phyloP scores from a whole-genome alignment of 2,888 invertebrate species.

The Catocala fraxini region DNA sequence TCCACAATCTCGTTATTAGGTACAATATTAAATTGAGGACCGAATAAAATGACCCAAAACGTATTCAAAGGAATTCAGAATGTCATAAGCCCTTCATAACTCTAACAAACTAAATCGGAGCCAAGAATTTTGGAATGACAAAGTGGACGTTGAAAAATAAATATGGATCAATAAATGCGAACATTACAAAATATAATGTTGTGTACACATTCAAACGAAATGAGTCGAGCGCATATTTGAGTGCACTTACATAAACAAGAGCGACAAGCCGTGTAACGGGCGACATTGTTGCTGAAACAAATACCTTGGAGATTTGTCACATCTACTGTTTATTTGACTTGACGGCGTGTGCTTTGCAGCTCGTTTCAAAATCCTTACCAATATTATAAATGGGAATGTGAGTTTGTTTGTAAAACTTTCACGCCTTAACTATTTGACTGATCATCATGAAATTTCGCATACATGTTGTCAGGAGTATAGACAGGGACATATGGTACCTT shows the following conservation, averaged over 20 bases:
- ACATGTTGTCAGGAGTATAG: no score
- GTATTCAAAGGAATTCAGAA: not conserved
- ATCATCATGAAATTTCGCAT: no score
- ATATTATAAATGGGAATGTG: no score
- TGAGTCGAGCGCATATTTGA: constrained; percentile 37
- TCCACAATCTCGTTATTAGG: no score
- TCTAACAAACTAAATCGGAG: not conserved
- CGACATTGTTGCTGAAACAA: constrained; percentile 20
- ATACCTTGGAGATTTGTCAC: constrained; percentile 8
- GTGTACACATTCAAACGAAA: constrained; percentile 8
- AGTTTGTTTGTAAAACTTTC: no score
- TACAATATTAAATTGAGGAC: not conserved
- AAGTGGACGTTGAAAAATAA: constrained; percentile 7
- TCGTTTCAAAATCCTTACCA: no score
- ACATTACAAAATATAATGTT: constrained; percentile 11
- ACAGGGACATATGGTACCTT: no score
- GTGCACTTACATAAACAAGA: constrained; percentile 33
- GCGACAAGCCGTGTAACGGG: constrained; percentile 3
- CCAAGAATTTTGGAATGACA: constrained; percentile 13
- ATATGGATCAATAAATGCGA: constrained; percentile 11
- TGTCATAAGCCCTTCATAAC: not conserved
- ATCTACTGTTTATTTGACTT: not conserved
- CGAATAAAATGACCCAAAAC: not conserved
- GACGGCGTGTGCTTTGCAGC: no score
- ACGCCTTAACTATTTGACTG: no score